Conservation (phyloP, 1,140 invertebrate species). For the Neodiprion lecontei region DNA sequence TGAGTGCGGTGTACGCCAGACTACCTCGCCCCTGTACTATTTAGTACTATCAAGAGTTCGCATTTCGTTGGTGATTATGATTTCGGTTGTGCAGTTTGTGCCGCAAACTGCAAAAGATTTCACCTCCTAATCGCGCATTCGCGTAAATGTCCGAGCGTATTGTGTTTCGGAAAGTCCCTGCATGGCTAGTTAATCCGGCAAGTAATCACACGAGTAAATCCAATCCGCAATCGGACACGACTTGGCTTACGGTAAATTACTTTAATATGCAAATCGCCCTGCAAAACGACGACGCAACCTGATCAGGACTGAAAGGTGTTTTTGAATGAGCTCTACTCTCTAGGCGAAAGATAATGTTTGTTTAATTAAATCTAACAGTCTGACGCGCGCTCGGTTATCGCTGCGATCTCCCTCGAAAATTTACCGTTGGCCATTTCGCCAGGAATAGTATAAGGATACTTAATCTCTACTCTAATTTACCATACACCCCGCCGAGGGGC, state of each 20-base stretch:
- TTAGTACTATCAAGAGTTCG: no score
- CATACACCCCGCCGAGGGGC: no score
- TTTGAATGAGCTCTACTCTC: not conserved
- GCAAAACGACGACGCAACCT: not conserved
- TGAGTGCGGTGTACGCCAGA: no score
- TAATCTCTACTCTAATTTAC: no score
- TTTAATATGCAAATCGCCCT: not conserved
- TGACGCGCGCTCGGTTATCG: not conserved
- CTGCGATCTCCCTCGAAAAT: not conserved
- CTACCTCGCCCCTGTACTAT: no score
- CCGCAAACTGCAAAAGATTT: no score
- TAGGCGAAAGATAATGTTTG: not conserved
- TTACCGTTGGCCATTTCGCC: conserved; percentile 1
- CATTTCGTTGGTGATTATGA: no score
- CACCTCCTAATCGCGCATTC: not conserved
- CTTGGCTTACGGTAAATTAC: not conserved
- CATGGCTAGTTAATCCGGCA: not conserved
- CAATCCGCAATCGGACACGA: not conserved
- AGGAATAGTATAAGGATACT: not conserved
- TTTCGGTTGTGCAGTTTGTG: no score
- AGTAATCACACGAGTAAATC: not conserved
- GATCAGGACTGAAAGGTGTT: not conserved
- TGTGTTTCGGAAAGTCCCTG: not conserved
- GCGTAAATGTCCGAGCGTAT: not conserved
- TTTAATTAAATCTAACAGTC: not conserved